Base-by-base conservation (phyloP, 2,797 vertebrate genomes). In the Rhinatrema bivittatum region DNA sequence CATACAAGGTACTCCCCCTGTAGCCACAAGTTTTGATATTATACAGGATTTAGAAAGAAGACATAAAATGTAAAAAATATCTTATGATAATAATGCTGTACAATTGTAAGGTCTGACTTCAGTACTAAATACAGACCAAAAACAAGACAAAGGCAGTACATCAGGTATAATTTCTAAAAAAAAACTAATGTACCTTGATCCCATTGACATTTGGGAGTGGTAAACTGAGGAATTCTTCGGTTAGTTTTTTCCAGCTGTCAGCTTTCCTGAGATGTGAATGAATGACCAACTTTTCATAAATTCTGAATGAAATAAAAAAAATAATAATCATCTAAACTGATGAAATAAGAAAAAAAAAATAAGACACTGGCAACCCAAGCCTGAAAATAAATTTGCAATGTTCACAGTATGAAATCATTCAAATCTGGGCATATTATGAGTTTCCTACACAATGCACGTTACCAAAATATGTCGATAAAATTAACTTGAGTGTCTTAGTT, bases 231-330 rank as follows among this genome's bases (percentile, higher is more conserved):
- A 99, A 98, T 50, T 91, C 88, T 7, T 90, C 78, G 17, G 91
- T 98, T 56, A 99, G 66, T 35, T 81, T 86, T 58, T 65, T 87
- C 96, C 94, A 99, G 55, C 90, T 97, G 55, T 82, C 88, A 35
- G 96, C 95, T 83, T 96, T 99, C 61, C 68, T 75, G 44, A 95
- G 63, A 56, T 99, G 95, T 16, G 96, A 99, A 68, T 98, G 93
- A 50, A 99, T 75, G 79, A 93, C 67, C 34, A 99, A 79, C 62
- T 98, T 98, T 53, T 98, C 95, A 47, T 96, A 75, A 72, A 99
- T 94, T 53, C 96, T 98, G 37, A 48, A 32, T 28, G 13, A 46
- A 32, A 27, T 4, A 38, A 25, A 29, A 58, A 59, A 35, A 64
- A 28, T 52, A 46, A 10, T 5, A 14, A 40, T 1, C 25, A 18